These are phyloP conservation scores for Gymnodraco acuticeps DNA, from an alignment of 2,797 vertebrate genomes.

Conservation along the genomic window DNA sequence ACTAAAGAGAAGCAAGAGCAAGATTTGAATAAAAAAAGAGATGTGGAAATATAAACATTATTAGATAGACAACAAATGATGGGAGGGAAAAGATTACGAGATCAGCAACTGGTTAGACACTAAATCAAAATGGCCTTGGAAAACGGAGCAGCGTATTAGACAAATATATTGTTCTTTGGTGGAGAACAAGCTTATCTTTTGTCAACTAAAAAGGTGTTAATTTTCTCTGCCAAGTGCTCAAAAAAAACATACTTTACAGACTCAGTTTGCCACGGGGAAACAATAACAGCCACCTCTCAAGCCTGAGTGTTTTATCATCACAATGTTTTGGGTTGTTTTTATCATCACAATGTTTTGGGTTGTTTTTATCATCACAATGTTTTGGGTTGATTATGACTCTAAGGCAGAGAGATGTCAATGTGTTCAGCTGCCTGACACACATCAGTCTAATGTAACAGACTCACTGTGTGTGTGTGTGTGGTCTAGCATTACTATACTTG, in stretches of 20 bases:
- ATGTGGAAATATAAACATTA: no score
- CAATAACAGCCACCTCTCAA: neutral
- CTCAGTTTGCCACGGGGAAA: neutral
- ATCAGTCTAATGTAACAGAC: conserved; percentile 26
- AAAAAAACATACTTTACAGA: neutral
- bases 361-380: neutral
- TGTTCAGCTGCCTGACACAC: conserved; percentile 15
- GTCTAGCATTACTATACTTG: no score
- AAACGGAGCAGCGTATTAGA: neutral
- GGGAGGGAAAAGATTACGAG: no score
- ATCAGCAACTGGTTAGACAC: neutral
- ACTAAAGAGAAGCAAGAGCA: neutral
- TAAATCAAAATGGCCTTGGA: neutral
- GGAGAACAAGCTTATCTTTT: neutral
- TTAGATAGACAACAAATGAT: no score
- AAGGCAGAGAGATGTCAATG: conserved; percentile 22
- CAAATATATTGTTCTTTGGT: neutral
- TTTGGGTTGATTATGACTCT: neutral
- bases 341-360: neutral
- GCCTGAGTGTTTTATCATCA: neutral
- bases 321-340: neutral
- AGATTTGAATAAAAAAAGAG: no score
- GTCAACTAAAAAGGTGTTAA: no score
- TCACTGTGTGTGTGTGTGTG: conserved; percentile 5
- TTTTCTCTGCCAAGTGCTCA: neutral